phyloP scores from a whole-genome alignment of 2,888 invertebrate genomes.

The Zygaena filipendulae region DNA sequence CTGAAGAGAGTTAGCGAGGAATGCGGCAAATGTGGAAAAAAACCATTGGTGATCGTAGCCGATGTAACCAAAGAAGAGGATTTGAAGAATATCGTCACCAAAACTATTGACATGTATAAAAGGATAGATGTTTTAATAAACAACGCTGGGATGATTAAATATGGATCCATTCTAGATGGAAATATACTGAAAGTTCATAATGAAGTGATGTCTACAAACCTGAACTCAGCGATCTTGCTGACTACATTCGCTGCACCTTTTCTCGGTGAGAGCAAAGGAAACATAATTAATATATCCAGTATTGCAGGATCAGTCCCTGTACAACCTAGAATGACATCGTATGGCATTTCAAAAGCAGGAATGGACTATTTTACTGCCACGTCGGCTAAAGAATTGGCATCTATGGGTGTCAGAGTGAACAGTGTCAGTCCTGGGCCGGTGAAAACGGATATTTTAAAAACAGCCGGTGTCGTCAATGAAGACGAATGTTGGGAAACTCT shows the following conservation, averaged over 20 bases:
- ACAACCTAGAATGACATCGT: constrained; percentile 25
- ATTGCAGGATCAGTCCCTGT: constrained; percentile 31
- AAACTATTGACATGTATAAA: constrained; percentile 30
- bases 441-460: constrained; percentile 28
- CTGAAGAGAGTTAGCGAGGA: constrained; percentile 29
- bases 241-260: constrained; percentile 33
- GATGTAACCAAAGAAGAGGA: constrained; percentile 38
- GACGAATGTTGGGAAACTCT: constrained; percentile 29
- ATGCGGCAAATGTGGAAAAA: constrained; percentile 30
- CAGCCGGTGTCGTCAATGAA: constrained; percentile 40
- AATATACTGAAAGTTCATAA: constrained; percentile 25
- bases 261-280: constrained; percentile 35
- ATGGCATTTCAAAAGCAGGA: constrained; percentile 76
- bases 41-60: constrained; percentile 33
- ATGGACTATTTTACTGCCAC: constrained; percentile 78
- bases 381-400: constrained; percentile 71
- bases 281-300: constrained; percentile 43
- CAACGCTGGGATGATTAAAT: constrained; percentile 37
- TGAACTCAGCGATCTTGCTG: constrained; percentile 37
- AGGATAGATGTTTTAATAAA: constrained; percentile 42
- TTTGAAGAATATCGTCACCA: constrained; percentile 29
- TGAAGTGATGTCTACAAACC: constrained; percentile 35
- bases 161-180: constrained; percentile 24
- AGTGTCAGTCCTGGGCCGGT: too few species aligned
- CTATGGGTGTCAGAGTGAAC: constrained; percentile 68